Evolutionary conservation across 2,797 vertebrate species (phyloP).

Genomic region (Coendou prehensilis): DNA sequence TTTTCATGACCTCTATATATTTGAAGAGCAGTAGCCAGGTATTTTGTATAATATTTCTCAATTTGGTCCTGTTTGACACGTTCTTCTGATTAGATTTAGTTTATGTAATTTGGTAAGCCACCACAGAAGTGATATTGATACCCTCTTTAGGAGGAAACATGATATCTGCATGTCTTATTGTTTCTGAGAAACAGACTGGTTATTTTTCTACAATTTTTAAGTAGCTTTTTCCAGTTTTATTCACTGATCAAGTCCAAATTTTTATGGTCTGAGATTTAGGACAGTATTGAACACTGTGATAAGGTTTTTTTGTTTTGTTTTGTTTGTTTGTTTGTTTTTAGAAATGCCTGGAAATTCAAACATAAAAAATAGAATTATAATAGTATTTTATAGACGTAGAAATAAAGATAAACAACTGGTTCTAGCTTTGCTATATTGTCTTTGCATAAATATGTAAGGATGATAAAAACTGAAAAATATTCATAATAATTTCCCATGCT

Average conservation of each 20-base stretch:
- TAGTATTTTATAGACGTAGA: not conserved
- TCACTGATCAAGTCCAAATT: not conserved
- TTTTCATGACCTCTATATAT: not conserved
- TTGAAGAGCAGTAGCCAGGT: not conserved
- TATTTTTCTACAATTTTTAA: not conserved
- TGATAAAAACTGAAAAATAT: not conserved
- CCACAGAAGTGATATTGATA: not conserved
- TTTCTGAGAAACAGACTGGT: not conserved
- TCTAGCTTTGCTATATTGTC: not conserved
- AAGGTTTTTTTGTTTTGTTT: not conserved
- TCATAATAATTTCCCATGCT: not conserved
- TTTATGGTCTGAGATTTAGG: not conserved
- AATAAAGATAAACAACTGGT: conserved; percentile 6
- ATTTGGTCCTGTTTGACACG: not conserved
- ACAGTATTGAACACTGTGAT: not conserved
- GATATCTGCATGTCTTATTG: not conserved
- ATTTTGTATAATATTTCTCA: conserved; percentile 11
- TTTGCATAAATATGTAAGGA: not conserved
- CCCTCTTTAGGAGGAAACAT: not conserved
- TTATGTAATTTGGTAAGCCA: not conserved
- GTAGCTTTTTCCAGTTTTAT: conserved; percentile 11
- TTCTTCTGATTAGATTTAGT: not conserved
- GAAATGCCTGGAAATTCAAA: not conserved
- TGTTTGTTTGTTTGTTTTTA: not conserved
- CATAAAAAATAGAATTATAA: not conserved